Evolutionary conservation across 2,888 invertebrate species (phyloP), one percentile per base, ranked within the genome.

Genomic region (Sipha maydis): DNA sequence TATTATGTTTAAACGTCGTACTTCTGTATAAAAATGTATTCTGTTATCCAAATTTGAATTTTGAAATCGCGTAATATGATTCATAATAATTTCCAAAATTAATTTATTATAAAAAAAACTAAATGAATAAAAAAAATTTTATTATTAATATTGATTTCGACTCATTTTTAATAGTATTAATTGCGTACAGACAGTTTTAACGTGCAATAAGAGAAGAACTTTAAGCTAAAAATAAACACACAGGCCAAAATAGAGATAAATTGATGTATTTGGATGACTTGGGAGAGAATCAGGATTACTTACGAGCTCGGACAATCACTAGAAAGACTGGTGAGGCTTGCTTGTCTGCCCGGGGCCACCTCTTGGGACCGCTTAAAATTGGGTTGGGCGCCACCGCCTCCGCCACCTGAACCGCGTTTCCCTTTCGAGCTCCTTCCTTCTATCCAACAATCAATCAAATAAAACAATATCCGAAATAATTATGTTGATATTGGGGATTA

Each of bases 331-430:
- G 88, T 88, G 80, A 88, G 88, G 75, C 88, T 88, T 82, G 88
- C 88, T 88, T 88, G 88, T 88, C 88, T 88, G 88, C 88, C 88
- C 88, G 88, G 88, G 80, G 88, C 88, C 80, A 88, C 88, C 88
- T 88, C 88, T 88, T 88, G 88, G 88, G 88, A 88, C 88, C 88
- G 88, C 88, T 88, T 88, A 88, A 88, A 88, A 88, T 88, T 88
- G 75, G 88, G 88, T 88, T 88, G 88, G 88, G 88, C 75, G 88
- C 88, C 88, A 88, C 88, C 88, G 88, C 88, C 88, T 88, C 88
- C 88, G 75, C 88, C 56, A 88, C 88, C 88, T 88, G 88, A 88
- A 88, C 82, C 82, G 80, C 88, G 88, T 88, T 88, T 88, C 82
- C 88, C 88, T 88, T 88, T 88, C 88, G 88, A 88, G 82, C 88